Evolutionary conservation across 2,888 invertebrate species (phyloP).

Genomic region (Drosophila putrida): DNA sequence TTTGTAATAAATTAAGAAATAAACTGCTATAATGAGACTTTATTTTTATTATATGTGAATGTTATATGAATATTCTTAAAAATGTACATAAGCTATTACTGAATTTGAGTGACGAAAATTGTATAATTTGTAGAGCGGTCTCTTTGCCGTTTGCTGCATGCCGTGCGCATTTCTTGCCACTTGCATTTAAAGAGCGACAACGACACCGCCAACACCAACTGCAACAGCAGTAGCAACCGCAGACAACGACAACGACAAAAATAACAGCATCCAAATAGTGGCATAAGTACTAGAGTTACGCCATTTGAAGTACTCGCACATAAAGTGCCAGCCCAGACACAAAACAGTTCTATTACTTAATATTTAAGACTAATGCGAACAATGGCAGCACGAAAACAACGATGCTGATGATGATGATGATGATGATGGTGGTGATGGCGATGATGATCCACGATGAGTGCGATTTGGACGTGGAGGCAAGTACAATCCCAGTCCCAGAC

Average conservation of each 20-base stretch:
- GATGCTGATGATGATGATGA: slow-evolving; percentile 12
- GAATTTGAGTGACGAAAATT: slow-evolving; percentile 8
- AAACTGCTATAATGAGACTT: no score
- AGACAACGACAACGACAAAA: slow-evolving; percentile 10
- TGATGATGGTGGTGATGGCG: slow-evolving; percentile 4
- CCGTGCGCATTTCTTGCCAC: slow-evolving; percentile 47
- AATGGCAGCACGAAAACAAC: slow-evolving; percentile 65
- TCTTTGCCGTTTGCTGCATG: slow-evolving; percentile 37
- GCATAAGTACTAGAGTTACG: slow-evolving; percentile 51
- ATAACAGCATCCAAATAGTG: slow-evolving; percentile 37
- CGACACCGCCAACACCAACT: slow-evolving; percentile 21
- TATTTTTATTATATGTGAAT: no score
- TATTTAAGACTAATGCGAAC: slow-evolving; percentile 77
- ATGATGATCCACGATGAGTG: slow-evolving; percentile 10
- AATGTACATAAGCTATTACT: slow-evolving; percentile 1
- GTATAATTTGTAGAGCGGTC: slow-evolving; percentile 7
- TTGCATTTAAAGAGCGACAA: slow-evolving; percentile 50
- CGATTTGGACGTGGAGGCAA: slow-evolving; percentile 26
- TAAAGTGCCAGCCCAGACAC: slow-evolving; percentile 37
- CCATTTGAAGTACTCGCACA: slow-evolving; percentile 49
- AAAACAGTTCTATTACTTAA: slow-evolving; percentile 80
- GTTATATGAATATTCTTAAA: no score
- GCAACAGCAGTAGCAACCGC: not conserved
- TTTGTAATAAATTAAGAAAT: no score
- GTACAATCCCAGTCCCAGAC: slow-evolving; percentile 17